Conservation (phyloP, 1,140 invertebrate species). For the Drosophila neocordata region DNA sequence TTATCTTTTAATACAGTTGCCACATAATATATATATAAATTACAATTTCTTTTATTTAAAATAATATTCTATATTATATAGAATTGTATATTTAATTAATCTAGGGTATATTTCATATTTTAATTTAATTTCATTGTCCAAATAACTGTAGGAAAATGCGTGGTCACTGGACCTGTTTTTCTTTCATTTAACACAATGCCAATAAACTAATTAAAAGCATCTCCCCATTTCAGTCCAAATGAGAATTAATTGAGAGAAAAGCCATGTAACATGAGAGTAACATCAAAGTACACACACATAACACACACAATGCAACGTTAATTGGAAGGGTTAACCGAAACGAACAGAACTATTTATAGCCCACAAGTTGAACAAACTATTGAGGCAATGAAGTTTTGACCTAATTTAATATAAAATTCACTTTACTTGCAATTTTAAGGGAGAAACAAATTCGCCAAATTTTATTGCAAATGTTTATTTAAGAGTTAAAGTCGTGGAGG, state of each 20-base stretch:
- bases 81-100: too few relatives aligned
- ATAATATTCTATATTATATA: too few relatives aligned
- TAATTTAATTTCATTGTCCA: conserved; percentile 34
- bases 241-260: conserved; percentile 39
- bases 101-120: not conserved
- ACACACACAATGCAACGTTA: conserved; percentile 28
- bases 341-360: not conserved
- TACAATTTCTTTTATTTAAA: too few relatives aligned
- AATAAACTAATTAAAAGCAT: conserved; percentile 25
- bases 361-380: conserved; percentile 34
- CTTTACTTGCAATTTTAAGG: not conserved
- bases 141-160: conserved; percentile 32
- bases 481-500: not conserved
- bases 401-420: conserved; percentile 21
- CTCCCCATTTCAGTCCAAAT: conserved; percentile 23
- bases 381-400: not conserved
- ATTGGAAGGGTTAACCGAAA: conserved; percentile 30
- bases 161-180: conserved; percentile 29
- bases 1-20: not conserved
- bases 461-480: not conserved
- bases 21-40: too few relatives aligned
- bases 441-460: not conserved
- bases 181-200: conserved; percentile 32
- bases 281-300: conserved; percentile 13
- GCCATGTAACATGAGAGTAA: conserved; percentile 22